Percentiles rank a stretch among this genome's conserved stretches.
phyloP scores from a whole-genome alignment of 1,140 invertebrate genomes.

The Trypoxylus dichotomus region DNA sequence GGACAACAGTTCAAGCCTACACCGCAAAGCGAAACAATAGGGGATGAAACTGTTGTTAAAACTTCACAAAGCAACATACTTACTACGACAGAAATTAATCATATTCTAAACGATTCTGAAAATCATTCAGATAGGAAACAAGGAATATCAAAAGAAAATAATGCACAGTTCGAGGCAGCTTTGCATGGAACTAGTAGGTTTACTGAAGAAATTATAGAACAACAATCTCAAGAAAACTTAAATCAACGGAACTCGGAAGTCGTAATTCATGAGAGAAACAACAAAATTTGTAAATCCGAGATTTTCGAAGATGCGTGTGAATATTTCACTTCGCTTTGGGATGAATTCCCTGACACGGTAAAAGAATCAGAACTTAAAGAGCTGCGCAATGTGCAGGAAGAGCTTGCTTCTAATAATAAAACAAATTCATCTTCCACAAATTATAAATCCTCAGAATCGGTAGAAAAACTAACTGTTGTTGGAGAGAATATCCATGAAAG shows the following conservation, averaged over 20 bases:
- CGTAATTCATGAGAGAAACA: background rate
- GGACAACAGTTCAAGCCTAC: background rate
- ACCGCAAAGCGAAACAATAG: background rate
- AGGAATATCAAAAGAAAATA: too few relatives aligned
- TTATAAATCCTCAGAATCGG: background rate
- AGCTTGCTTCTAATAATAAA: background rate
- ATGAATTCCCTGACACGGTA: background rate
- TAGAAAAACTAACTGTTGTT: background rate
- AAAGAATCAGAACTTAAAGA: background rate
- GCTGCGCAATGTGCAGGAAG: background rate
- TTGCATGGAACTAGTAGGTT: background rate
- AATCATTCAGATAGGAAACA: too few relatives aligned
- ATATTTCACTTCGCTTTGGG: background rate
- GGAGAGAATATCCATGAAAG: background rate
- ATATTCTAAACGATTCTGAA: too few relatives aligned
- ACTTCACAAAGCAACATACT: too few relatives aligned
- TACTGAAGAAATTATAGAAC: background rate
- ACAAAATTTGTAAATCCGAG: background rate
- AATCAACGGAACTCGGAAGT: background rate
- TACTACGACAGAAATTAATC: too few relatives aligned
- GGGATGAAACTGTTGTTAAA: background rate
- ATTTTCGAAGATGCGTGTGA: background rate
- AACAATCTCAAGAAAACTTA: background rate
- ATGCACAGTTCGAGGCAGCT: background rate
- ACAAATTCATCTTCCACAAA: background rate